Conservation (phyloP, 1,140 invertebrate genomes). For the Gryon sp. region DNA sequence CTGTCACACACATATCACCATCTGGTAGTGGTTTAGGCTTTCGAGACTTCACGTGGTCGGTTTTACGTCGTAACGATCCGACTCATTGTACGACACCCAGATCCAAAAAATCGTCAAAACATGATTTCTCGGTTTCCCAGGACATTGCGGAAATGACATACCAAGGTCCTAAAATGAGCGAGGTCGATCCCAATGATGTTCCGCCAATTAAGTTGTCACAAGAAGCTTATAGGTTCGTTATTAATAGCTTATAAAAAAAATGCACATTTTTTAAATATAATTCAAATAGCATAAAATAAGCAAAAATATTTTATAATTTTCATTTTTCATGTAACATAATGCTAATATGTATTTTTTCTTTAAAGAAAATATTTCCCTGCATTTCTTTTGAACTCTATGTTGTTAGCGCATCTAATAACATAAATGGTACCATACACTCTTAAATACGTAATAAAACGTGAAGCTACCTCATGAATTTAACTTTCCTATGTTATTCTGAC, state of each 20-base stretch:
- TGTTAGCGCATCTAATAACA: no score
- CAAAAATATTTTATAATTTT: no score
- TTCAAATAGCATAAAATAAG: no score
- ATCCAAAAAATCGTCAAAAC: constrained; percentile 50
- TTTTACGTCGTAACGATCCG: constrained; percentile 73
- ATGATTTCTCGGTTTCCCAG: constrained; percentile 47
- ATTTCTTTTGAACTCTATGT: no score
- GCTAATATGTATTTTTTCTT: no score
- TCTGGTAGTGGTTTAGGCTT: constrained; percentile 23
- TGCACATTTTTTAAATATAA: no score
- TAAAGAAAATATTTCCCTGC: no score
- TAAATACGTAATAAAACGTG: no score
- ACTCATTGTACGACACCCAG: constrained; percentile 66
- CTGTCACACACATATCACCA: constrained; percentile 75
- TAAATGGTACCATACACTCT: no score
- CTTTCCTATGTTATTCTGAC: no score
- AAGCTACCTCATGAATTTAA: no score
- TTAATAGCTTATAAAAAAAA: background rate
- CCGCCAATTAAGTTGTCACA: constrained; percentile 84
- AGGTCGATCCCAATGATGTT: constrained; percentile 77
- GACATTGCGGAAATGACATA: constrained; percentile 65
- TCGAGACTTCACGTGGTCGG: constrained; percentile 75
- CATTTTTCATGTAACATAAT: no score
- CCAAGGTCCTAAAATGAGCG: constrained; percentile 49
- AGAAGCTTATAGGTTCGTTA: constrained; percentile 81